Evolutionary conservation across 2,113 vertebrate species (phyloP).

Genomic region (Tauraco erythrolophus): DNA sequence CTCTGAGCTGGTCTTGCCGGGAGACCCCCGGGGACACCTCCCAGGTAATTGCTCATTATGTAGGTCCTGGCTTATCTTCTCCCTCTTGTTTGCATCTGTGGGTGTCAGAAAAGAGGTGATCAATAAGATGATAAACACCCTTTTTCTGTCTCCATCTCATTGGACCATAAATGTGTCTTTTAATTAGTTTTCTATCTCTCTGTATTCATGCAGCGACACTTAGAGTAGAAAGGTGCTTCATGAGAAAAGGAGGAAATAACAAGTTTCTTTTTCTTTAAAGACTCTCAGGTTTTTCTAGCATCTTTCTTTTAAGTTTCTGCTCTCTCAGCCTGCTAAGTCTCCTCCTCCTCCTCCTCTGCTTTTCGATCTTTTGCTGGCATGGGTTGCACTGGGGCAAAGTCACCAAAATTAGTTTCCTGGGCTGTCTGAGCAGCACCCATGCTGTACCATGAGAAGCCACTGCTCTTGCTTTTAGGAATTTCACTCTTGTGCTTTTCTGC

Average conservation of each 20-base stretch:
- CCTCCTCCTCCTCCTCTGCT: not conserved
- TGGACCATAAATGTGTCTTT: not conserved
- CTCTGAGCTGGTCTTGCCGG: accelerated
- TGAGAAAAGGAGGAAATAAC: not conserved
- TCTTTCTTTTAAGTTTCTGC: not conserved
- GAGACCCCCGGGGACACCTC: not conserved
- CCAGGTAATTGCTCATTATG: not conserved
- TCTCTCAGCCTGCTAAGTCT: not conserved
- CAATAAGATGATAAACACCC: not conserved
- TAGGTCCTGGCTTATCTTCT: not conserved
- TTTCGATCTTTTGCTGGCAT: not conserved
- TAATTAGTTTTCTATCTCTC: not conserved
- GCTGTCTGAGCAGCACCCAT: accelerated
- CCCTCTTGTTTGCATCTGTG: not conserved
- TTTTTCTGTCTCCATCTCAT: not conserved
- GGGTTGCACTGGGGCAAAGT: not conserved
- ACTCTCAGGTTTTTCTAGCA: not conserved
- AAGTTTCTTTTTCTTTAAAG: not conserved
- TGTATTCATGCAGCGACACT: not conserved
- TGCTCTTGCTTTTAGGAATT: not conserved
- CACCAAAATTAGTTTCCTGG: not conserved
- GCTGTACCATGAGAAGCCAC: not conserved
- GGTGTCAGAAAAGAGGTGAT: not conserved
- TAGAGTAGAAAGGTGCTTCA: not conserved
- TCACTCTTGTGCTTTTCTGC: not conserved